Conservation (phyloP, 2,113 vertebrate species). For the Albula goreensis region DNA sequence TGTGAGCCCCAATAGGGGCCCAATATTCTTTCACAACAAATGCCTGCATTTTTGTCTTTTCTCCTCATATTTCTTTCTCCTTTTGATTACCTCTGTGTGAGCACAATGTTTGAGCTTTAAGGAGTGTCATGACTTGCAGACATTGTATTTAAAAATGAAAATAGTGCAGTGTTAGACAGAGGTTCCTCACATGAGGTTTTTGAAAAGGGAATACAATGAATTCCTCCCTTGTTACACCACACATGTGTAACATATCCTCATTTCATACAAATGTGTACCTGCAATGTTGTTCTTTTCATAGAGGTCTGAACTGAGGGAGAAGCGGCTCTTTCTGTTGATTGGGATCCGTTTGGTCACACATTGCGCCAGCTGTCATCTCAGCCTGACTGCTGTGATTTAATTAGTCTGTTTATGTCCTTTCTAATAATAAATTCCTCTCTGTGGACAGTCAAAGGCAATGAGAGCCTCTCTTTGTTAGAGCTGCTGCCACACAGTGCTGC, state of each 20-base stretch:
- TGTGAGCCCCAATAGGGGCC: not conserved
- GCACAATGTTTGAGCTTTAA: not conserved
- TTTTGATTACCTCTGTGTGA: not conserved
- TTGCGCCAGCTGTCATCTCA: constrained; percentile 98
- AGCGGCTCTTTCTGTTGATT: constrained; percentile 91
- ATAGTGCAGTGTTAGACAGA: not conserved
- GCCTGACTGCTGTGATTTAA: constrained; percentile 99
- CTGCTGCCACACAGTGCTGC: constrained; percentile 78
- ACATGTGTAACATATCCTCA: constrained; percentile 27
- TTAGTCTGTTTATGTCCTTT: constrained; percentile 99
- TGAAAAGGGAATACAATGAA: not conserved
- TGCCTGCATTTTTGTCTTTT: not conserved
- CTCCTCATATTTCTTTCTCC: not conserved
- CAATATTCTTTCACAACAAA: too few relatives aligned
- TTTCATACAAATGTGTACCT: constrained; percentile 23
- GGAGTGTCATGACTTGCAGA: not conserved
- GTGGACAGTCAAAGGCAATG: constrained; percentile 95
- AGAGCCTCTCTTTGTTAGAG: constrained; percentile 77
- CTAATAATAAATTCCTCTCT: constrained; percentile 99
- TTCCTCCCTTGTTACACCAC: not conserved
- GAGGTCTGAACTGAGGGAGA: constrained; percentile 83
- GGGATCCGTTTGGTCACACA: constrained; percentile 96
- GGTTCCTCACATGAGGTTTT: not conserved
- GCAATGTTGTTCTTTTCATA: constrained; percentile 26
- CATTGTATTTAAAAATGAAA: not conserved